Evolutionary conservation across 2,797 vertebrate genomes (phyloP).

Genomic region (Otolemur crassicaudatus): DNA sequence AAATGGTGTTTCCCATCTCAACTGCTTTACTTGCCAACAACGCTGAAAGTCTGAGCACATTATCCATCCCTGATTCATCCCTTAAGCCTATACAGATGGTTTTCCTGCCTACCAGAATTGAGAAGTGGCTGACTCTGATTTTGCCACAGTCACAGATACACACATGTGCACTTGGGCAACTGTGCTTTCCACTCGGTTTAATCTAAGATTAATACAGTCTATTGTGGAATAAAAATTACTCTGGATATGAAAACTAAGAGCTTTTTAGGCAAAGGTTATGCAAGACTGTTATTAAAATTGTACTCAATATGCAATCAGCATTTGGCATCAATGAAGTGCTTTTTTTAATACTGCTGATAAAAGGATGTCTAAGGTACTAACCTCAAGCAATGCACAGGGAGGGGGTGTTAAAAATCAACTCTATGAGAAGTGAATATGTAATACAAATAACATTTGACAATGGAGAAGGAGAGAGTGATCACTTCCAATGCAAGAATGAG

Average conservation of each 20-base stretch:
- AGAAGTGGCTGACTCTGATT: background rate
- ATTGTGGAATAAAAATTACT: background rate
- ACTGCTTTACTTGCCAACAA: background rate
- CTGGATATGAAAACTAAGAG: background rate
- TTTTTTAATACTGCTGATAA: background rate
- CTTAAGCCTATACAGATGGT: background rate
- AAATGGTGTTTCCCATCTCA: background rate
- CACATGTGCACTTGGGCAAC: background rate
- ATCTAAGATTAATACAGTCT: background rate
- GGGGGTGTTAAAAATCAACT: background rate
- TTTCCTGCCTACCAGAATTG: background rate
- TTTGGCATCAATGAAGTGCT: background rate
- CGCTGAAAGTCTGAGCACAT: background rate
- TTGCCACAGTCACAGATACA: background rate
- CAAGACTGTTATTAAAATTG: background rate
- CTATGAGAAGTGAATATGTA: background rate
- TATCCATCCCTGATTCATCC: background rate
- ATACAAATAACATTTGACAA: background rate
- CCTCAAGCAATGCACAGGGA: background rate
- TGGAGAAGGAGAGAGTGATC: background rate
- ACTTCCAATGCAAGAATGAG: background rate
- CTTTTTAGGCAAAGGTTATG: background rate
- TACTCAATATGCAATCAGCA: background rate
- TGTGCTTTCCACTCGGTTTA: no score
- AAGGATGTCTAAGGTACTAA: background rate